phyloP scores from a whole-genome alignment of 1,140 invertebrate species.

The Brachionus koreanus region DNA sequence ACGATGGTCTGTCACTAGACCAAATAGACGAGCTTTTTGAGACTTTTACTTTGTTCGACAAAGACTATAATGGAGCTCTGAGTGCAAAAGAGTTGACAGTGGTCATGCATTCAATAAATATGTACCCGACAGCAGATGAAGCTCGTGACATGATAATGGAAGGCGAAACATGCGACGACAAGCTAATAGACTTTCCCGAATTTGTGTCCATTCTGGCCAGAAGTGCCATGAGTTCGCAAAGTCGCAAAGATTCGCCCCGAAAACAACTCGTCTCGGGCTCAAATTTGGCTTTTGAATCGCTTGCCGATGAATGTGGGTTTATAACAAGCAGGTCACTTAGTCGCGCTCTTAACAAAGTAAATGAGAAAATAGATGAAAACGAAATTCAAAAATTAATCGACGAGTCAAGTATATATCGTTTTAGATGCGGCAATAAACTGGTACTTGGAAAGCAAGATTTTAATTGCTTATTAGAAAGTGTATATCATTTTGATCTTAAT shows the following conservation, averaged over 20 bases:
- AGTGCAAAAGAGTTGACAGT: neutral
- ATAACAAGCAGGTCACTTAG: neutral
- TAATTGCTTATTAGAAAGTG: constrained; percentile 10
- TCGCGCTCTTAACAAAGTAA: neutral
- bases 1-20: neutral
- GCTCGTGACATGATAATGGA: neutral
- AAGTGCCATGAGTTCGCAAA: neutral
- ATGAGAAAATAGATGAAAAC: neutral
- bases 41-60: constrained; percentile 14
- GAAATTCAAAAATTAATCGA: neutral
- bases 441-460: neutral
- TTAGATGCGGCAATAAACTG: neutral
- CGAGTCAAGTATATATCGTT: neutral
- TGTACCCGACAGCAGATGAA: neutral
- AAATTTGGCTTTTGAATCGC: neutral
- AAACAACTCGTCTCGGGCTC: neutral
- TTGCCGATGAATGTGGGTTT: neutral
- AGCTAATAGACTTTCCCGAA: constrained; percentile 38
- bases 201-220: constrained; percentile 32
- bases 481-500: constrained; percentile 22
- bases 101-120: constrained; percentile 1
- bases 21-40: constrained; percentile 42
- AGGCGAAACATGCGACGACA: neutral
- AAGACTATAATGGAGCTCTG: constrained; percentile 10
- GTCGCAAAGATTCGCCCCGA: neutral